Conservation (phyloP, 2,113 vertebrate species). For the Phaetusa simplex region DNA sequence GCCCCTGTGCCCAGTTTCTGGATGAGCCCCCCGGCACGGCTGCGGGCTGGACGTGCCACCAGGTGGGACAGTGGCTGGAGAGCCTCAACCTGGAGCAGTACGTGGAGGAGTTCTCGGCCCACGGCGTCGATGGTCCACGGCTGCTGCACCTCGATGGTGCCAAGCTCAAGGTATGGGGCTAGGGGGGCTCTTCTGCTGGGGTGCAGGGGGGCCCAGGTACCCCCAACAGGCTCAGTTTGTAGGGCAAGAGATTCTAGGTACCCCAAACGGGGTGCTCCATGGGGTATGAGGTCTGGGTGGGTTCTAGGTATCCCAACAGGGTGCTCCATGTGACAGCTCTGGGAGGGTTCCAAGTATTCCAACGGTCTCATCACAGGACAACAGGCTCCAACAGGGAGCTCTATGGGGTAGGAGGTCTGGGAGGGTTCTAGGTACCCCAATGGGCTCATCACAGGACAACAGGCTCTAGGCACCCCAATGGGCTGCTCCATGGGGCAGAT, state of each 20-base stretch:
- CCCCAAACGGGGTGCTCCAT: not conserved
- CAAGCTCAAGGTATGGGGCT: conserved; percentile 83
- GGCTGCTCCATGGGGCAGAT: not conserved
- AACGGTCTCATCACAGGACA: not conserved
- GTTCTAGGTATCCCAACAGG: no score
- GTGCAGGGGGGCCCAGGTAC: not conserved
- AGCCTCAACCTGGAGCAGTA: conserved; percentile 87
- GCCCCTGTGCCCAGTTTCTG: conserved; percentile 71
- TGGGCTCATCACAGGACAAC: not conserved
- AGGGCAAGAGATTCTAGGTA: not conserved
- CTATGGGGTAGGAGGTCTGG: not conserved
- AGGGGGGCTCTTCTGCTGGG: not conserved
- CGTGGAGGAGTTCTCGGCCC: conserved; percentile 76
- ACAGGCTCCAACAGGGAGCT: not conserved
- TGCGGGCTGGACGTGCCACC: conserved; percentile 82
- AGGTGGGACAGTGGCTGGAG: conserved; percentile 88
- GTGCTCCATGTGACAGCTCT: no score
- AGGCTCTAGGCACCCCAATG: not conserved
- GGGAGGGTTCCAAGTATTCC: not conserved
- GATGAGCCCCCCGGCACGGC: conserved; percentile 78
- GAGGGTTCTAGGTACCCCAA: not conserved
- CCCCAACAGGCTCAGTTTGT: not conserved
- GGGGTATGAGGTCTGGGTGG: no score
- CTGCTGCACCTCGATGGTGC: conserved; percentile 84
- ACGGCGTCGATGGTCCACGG: conserved; percentile 80